phyloP scores from a whole-genome alignment of 2,888 invertebrate species.

The Drosophila melanocephala region DNA sequence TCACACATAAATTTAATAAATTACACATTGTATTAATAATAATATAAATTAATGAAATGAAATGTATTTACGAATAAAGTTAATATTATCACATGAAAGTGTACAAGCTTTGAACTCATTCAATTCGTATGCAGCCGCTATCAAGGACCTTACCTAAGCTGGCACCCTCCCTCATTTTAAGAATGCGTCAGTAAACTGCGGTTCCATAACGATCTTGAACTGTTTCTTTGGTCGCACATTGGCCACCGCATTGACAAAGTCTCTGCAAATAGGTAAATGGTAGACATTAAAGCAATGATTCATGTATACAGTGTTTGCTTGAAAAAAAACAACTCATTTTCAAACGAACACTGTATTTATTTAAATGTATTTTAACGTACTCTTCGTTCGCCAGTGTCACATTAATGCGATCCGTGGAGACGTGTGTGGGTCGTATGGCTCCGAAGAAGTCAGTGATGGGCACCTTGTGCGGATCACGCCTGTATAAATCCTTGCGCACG shows the following conservation, averaged over 20 bases:
- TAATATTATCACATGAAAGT: slow-evolving; percentile 79
- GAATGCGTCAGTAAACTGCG: slow-evolving; percentile 80
- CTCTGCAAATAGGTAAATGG: slow-evolving; percentile 57
- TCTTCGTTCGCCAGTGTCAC: slow-evolving; percentile 85
- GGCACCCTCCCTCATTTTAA: slow-evolving; percentile 45
- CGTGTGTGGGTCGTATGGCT: slow-evolving; percentile 93
- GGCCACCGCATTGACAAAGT: slow-evolving; percentile 60
- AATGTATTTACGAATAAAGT: slow-evolving; percentile 79
- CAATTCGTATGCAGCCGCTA: neutral
- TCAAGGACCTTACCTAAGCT: neutral
- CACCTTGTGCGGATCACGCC: slow-evolving; percentile 93
- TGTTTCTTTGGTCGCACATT: slow-evolving; percentile 34
- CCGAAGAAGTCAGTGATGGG: slow-evolving; percentile 99
- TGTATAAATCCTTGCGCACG: slow-evolving; percentile 95
- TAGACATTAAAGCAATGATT: neutral
- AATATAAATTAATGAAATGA: slow-evolving; percentile 75
- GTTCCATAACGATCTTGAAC: slow-evolving; percentile 70
- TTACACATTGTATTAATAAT: slow-evolving; percentile 77
- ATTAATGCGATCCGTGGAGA: slow-evolving; percentile 87
- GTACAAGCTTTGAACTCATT: slow-evolving; percentile 39
- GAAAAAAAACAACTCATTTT: too few relatives aligned
- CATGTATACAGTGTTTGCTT: neutral
- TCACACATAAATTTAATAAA: slow-evolving; percentile 72
- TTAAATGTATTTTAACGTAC: slow-evolving; percentile 56
- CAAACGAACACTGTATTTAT: neutral